phyloP scores from a whole-genome alignment of 1,140 invertebrate genomes.

The Drosophila murphyi region DNA sequence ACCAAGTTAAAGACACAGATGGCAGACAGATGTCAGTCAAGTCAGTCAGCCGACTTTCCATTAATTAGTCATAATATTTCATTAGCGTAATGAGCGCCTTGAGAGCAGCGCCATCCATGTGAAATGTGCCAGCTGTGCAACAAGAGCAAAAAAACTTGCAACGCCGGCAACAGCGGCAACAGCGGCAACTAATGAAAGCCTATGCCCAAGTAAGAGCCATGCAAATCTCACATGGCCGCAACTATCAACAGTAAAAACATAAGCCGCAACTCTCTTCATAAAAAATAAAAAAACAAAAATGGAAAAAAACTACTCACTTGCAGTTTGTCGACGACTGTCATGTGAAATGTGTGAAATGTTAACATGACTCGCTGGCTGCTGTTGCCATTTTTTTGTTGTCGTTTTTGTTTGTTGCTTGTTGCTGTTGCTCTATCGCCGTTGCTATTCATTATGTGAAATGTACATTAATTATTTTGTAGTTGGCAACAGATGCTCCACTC shows the following conservation, averaged over 20 bases:
- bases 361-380: slow-evolving; percentile 36
- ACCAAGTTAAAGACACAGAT: slow-evolving; percentile 77
- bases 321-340: slow-evolving; percentile 24
- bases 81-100: slow-evolving; percentile 73
- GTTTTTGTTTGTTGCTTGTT: slow-evolving; percentile 15
- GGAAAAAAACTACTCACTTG: slow-evolving; percentile 3
- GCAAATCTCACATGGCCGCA: slow-evolving; percentile 34
- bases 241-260: slow-evolving; percentile 32
- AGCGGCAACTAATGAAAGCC: slow-evolving; percentile 61
- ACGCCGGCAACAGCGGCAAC: not conserved
- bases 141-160: slow-evolving; percentile 25
- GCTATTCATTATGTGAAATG: slow-evolving; percentile 78
- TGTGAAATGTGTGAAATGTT: slow-evolving; percentile 79
- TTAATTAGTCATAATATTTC: slow-evolving; percentile 82
- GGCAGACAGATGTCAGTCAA: slow-evolving; percentile 73
- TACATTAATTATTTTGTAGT: slow-evolving; percentile 79
- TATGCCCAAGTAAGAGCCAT: slow-evolving; percentile 45
- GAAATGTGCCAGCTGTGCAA: slow-evolving; percentile 58
- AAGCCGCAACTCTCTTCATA: not conserved
- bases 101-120: slow-evolving; percentile 35
- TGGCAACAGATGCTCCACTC: slow-evolving; percentile 44
- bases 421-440: slow-evolving; percentile 35
- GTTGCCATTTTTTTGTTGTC: slow-evolving; percentile 41
- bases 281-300: slow-evolving; percentile 51
- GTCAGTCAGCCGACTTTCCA: slow-evolving; percentile 63